These are phyloP conservation scores for Drosophila mayaguana DNA, from an alignment of 2,888 invertebrate species.

Conservation along the genomic window DNA sequence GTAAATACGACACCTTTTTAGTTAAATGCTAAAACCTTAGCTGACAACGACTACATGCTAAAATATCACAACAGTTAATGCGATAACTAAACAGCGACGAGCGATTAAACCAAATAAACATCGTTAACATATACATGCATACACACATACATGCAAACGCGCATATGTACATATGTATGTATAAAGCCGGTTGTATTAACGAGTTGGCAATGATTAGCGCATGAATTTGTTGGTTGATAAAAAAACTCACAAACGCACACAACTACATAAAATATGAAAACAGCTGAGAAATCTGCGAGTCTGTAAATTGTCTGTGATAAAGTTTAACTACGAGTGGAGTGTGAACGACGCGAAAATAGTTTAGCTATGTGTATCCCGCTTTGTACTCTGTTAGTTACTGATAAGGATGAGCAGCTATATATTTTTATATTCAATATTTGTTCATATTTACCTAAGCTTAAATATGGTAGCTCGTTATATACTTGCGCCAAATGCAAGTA, in stretches of 20 bases:
- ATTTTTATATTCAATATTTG: not conserved
- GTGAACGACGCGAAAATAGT: not conserved
- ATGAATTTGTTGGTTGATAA: slow-evolving; percentile 37
- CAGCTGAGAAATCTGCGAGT: slow-evolving; percentile 49
- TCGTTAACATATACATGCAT: slow-evolving; percentile 7
- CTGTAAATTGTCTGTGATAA: slow-evolving; percentile 14
- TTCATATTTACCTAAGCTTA: not conserved
- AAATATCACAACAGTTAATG: slow-evolving; percentile 15
- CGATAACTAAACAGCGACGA: slow-evolving; percentile 37
- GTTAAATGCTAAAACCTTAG: slow-evolving; percentile 35
- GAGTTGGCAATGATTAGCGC: slow-evolving; percentile 45
- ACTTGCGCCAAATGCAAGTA: not conserved
- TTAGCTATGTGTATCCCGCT: not conserved
- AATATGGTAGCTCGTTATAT: not conserved
- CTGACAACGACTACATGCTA: not conserved
- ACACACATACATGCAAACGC: not conserved
- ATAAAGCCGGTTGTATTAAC: slow-evolving; percentile 10
- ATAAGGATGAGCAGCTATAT: not conserved
- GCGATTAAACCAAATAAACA: slow-evolving; percentile 14
- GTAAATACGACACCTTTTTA: slow-evolving; percentile 34
- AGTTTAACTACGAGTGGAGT: not conserved
- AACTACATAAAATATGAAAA: slow-evolving; percentile 22
- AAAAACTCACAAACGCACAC: slow-evolving; percentile 12
- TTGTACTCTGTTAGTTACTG: not conserved
- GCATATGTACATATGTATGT: not conserved